Evolutionary conservation across 1,140 invertebrate species (phyloP).

Genomic region (Drosophila trapezifrons): DNA sequence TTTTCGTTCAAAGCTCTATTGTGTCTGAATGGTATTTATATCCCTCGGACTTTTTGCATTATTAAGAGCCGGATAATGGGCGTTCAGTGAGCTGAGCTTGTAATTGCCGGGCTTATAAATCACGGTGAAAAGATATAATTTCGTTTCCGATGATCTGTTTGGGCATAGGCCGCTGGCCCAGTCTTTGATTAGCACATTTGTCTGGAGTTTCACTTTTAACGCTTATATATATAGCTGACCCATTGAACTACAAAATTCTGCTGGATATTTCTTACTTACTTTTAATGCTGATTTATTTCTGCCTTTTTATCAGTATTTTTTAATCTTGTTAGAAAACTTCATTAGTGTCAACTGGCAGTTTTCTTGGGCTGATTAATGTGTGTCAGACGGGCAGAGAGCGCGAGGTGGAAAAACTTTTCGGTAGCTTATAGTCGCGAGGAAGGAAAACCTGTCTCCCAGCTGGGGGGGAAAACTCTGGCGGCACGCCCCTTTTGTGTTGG

Average conservation of each 20-base stretch:
- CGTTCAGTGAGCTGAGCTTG: conserved; percentile 68
- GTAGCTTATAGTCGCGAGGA: conserved; percentile 18
- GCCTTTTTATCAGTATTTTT: conserved; percentile 55
- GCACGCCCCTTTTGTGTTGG: conserved; percentile 70
- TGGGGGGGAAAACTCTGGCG: conserved; percentile 23
- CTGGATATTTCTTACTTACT: conserved; percentile 4
- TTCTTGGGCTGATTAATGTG: conserved; percentile 69
- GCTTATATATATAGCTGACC: conserved; percentile 47
- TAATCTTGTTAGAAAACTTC: conserved; percentile 80
- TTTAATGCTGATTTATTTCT: conserved; percentile 48
- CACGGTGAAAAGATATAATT: conserved; percentile 76
- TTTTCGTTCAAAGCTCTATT: conserved; percentile 55
- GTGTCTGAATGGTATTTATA: conserved; percentile 28
- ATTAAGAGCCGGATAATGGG: conserved; percentile 69
- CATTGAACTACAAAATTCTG: conserved; percentile 61
- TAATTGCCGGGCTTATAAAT: conserved; percentile 78
- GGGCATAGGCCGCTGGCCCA: conserved; percentile 27
- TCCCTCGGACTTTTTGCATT: conserved; percentile 62
- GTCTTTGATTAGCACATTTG: conserved; percentile 77
- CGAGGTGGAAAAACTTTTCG: conserved; percentile 52
- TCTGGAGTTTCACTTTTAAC: conserved; percentile 73
- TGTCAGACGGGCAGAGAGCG: conserved; percentile 48
- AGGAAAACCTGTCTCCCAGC: conserved; percentile 39
- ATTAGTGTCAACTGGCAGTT: conserved; percentile 74
- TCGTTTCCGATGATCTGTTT: conserved; percentile 59